A percentile compares a stretch with the other conserved stretches of the same genome.
These are phyloP conservation scores for Toxotes chatareus DNA, from an alignment of 2,113 vertebrate species.

Conservation along the genomic window DNA sequence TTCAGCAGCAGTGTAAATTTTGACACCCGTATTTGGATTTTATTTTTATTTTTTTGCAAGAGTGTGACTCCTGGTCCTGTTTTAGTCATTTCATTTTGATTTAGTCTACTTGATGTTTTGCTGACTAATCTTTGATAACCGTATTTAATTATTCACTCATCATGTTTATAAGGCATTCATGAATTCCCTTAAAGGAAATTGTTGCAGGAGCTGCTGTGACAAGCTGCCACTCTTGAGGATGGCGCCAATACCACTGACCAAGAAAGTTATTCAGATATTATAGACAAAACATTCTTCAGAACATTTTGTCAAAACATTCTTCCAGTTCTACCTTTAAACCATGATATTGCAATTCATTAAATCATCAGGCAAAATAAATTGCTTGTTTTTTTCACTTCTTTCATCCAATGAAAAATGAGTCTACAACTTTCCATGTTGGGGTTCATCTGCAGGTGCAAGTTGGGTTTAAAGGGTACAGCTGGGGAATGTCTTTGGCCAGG, in stretches of 20 bases:
- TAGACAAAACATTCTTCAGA: not conserved
- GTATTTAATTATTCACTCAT: not conserved
- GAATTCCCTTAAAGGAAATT: no score
- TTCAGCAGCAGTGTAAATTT: slow-evolving; percentile 25
- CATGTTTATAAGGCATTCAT: not conserved
- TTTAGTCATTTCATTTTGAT: not conserved
- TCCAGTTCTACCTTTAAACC: not conserved
- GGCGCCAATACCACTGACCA: no score
- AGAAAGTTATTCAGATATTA: not conserved
- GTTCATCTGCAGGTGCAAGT: slow-evolving; percentile 3
- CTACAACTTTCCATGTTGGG: not conserved
- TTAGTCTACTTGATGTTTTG: not conserved
- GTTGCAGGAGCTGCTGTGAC: no score
- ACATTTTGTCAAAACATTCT: not conserved
- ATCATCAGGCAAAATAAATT: not conserved
- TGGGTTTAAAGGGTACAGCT: not conserved
- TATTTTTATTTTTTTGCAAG: not conserved
- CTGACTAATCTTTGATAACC: not conserved
- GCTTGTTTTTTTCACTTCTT: not conserved
- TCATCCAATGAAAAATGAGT: not conserved
- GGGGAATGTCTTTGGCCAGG: slow-evolving; percentile 43
- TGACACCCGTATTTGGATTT: not conserved
- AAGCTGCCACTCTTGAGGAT: no score
- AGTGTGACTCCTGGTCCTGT: not conserved
- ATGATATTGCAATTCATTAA: no score